Evolutionary conservation across 23 tunicate genomes (phyloP).

Genomic region (Corella eumyota): DNA sequence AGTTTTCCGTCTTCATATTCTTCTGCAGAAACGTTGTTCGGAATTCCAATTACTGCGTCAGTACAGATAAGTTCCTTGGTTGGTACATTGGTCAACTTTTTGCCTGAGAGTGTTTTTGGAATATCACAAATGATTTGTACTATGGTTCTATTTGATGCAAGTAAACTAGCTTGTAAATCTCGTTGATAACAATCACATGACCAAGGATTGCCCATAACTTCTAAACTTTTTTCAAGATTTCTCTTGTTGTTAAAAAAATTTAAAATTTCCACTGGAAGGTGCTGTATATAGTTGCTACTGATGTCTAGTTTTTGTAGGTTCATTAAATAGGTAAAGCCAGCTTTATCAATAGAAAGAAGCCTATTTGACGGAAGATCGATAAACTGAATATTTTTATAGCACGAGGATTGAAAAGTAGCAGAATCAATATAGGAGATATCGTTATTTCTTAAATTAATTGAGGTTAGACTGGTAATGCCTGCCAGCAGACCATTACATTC

Average conservation of each 20-base stretch:
- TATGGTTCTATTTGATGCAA: not conserved
- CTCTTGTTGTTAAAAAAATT: slow-evolving; percentile 1
- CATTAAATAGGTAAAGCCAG: not conserved
- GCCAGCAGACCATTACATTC: slow-evolving; percentile 41
- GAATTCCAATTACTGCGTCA: slow-evolving; percentile 5
- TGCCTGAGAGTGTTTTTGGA: slow-evolving; percentile 16
- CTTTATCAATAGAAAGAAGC: slow-evolving; percentile 9
- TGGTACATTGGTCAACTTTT: slow-evolving; percentile 11
- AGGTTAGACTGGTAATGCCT: slow-evolving; percentile 21
- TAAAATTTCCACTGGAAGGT: slow-evolving; percentile 18
- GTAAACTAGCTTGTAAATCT: slow-evolving; percentile 3
- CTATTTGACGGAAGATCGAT: slow-evolving; percentile 29
- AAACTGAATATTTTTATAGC: slow-evolving; percentile 3
- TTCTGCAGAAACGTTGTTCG: slow-evolving; percentile 15
- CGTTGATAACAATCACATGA: slow-evolving; percentile 55
- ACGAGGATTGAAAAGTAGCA: slow-evolving; percentile 6
- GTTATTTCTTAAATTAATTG: slow-evolving; percentile 27
- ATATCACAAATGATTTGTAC: slow-evolving; percentile 18
- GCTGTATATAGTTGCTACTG: slow-evolving; percentile 42
- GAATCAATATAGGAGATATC: slow-evolving; percentile 9
- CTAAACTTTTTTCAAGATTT: not conserved
- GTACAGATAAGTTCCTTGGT: slow-evolving; percentile 22
- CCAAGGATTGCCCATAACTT: slow-evolving; percentile 34
- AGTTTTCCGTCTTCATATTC: slow-evolving; percentile 32
- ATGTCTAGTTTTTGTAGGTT: slow-evolving; percentile 17